A percentile compares a stretch with the other conserved stretches of the same genome.
These are phyloP conservation scores for Phengaris alcon DNA, from an alignment of 2,888 invertebrate species.

Conservation along the genomic window DNA sequence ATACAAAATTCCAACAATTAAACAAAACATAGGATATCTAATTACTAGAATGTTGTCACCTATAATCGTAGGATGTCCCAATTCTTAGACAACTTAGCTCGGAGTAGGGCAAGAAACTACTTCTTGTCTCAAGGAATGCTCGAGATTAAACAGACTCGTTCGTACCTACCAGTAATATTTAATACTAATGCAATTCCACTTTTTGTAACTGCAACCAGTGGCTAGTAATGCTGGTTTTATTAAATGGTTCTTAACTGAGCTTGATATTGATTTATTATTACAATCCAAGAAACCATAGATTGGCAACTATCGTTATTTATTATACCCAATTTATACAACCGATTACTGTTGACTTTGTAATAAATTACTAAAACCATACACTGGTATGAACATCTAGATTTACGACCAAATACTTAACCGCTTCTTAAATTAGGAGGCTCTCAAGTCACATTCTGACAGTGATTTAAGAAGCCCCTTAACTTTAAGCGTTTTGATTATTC, in stretches of 20 bases:
- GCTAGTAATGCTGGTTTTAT: not conserved
- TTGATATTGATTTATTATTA: conserved; percentile 17
- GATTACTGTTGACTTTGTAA: not conserved
- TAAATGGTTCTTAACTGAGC: conserved; percentile 8
- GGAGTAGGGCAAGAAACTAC: conserved; percentile 37
- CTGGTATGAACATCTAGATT: not conserved
- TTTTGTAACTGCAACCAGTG: conserved; percentile 8
- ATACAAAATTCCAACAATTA: conserved; percentile 26
- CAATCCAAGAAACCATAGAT: conserved; percentile 4
- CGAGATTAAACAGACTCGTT: conserved; percentile 5
- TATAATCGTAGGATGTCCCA: conserved; percentile 38
- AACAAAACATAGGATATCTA: conserved; percentile 16
- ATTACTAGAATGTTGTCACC: conserved; percentile 33
- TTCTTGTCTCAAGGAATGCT: conserved; percentile 3
- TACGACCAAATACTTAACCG: no score
- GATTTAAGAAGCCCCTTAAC: no score
- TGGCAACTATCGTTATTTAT: conserved; percentile 1
- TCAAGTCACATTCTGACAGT: no score
- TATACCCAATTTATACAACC: not conserved
- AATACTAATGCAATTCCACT: conserved; percentile 11
- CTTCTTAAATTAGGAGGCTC: no score
- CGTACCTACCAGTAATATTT: conserved; percentile 1
- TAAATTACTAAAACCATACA: not conserved
- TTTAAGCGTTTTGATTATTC: no score
- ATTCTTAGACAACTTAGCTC: conserved; percentile 37